phyloP scores from a whole-genome alignment of 2,888 invertebrate genomes.

The Herminia tarsipennalis region DNA sequence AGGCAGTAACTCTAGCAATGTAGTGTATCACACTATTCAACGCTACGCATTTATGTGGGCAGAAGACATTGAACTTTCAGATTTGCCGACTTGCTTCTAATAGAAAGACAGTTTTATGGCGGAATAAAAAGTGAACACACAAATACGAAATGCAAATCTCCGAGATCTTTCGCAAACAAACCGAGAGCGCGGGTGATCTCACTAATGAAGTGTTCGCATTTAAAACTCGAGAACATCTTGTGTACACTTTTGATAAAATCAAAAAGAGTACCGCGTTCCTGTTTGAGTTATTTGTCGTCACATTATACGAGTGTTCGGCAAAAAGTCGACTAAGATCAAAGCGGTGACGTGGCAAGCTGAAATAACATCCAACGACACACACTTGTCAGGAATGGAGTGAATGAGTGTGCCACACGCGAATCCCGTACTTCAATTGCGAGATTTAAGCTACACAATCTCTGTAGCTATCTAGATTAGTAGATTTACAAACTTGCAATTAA shows the following conservation, averaged over 20 bases:
- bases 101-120: too few species aligned
- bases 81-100: too few species aligned
- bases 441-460: constrained; percentile 27
- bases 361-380: constrained; percentile 71
- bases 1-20: constrained; percentile 61
- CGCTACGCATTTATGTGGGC: constrained; percentile 1
- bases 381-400: constrained; percentile 56
- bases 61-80: constrained; percentile 2
- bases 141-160: constrained; percentile 57
- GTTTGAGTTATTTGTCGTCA: constrained; percentile 84
- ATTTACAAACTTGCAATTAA: constrained; percentile 17
- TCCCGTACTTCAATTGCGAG: constrained; percentile 33
- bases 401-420: constrained; percentile 33
- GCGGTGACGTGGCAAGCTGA: constrained; percentile 73
- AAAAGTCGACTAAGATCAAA: constrained; percentile 81
- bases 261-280: constrained; percentile 72
- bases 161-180: constrained; percentile 53
- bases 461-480: constrained; percentile 1
- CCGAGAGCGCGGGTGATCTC: constrained; percentile 63
- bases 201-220: constrained; percentile 79
- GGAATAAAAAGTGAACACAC: constrained; percentile 53
- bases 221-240: constrained; percentile 69
- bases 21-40: constrained; percentile 23
- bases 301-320: constrained; percentile 79
- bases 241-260: constrained; percentile 70